Percentiles rank a stretch among this genome's conserved stretches.
Conservation (phyloP, 2,888 invertebrate species). For the Troglohyphantes excavatus region DNA sequence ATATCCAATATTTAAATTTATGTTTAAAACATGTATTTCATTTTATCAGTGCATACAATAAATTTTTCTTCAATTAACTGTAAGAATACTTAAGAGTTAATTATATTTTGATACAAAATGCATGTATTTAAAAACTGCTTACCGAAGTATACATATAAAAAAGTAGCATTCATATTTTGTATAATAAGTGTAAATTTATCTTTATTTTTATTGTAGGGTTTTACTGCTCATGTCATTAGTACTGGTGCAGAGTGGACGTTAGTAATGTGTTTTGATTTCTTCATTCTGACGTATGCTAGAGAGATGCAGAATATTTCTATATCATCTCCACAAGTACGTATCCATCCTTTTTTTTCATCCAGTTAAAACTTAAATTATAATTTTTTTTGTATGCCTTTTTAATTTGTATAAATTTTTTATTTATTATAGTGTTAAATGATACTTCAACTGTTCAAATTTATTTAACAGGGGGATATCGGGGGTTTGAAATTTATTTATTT, state of each 20-base stretch:
- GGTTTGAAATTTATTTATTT: too few relatives aligned
- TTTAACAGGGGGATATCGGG: too few relatives aligned
- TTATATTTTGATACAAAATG: too few relatives aligned
- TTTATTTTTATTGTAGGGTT: slow-evolving; percentile 84
- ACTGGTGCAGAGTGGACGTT: slow-evolving; percentile 87
- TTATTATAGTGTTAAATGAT: too few relatives aligned
- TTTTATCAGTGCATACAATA: too few relatives aligned
- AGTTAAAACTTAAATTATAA: not conserved
- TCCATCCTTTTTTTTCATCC: not conserved
- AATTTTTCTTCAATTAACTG: too few relatives aligned
- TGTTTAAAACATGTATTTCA: not conserved
- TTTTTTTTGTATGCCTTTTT: too few relatives aligned
- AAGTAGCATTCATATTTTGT: not conserved
- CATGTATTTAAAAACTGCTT: too few relatives aligned
- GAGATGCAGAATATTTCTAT: slow-evolving; percentile 85
- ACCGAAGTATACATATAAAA: too few relatives aligned
- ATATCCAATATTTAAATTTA: not conserved
- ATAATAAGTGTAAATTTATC: not conserved
- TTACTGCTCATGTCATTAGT: slow-evolving; percentile 86
- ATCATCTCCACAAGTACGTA: slow-evolving; percentile 73
- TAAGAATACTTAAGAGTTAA: too few relatives aligned
- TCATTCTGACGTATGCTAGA: slow-evolving; percentile 86
- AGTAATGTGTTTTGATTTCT: slow-evolving; percentile 86
- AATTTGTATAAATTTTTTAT: too few relatives aligned
- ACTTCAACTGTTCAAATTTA: too few relatives aligned